Base-by-base conservation (phyloP, 2,888 invertebrate genomes). In the Heliconius hortense region DNA sequence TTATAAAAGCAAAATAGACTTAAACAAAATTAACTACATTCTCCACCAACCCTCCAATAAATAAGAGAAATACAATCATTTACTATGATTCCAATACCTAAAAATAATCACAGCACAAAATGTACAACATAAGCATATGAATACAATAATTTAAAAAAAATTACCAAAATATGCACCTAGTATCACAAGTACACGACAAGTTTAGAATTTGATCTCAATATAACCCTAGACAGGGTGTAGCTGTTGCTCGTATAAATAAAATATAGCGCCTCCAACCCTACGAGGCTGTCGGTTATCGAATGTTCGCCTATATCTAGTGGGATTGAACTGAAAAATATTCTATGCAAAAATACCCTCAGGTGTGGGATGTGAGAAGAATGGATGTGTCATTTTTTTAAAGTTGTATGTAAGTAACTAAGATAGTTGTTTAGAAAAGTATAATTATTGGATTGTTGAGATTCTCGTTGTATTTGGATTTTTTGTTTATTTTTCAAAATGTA, bases 291-390 rank as follows among this genome's bases (percentile, higher is more conserved):
- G 82, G 81, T 82, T 84, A 82, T 82, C 81, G 81, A 80, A 81
- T 81, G 83, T 80, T 81, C 82, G 82, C 82, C 84, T 82, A 82
- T 82, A 82, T 80, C 82, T 81, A 67, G 81, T 81, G 87, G 87
- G 86, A 89, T 89, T 89, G 89, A 83, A 87, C 84, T 85, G 85
- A 85, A 87, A 85, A 86, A 89, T 89, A 89, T 87, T 86, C 85
- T 86, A 89, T 88, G 88, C 88, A 88, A 89, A 89, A 88, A 86
- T 82, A 76, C 81, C 74, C 80, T 79, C 77, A 64, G 63, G 72
- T 73, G 63, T 72, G 43, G 70, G 77, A 78, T 77, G 79, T 76
- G 75, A 72, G 76, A 80, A 80, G 11, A 62, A 67, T 81, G 81
- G 84, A 86, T 82, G 77, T 72, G 85, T 80, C 76, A 82, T 63